Conservation (phyloP, 2,797 vertebrate genomes). For the Cyclura pinguis region DNA sequence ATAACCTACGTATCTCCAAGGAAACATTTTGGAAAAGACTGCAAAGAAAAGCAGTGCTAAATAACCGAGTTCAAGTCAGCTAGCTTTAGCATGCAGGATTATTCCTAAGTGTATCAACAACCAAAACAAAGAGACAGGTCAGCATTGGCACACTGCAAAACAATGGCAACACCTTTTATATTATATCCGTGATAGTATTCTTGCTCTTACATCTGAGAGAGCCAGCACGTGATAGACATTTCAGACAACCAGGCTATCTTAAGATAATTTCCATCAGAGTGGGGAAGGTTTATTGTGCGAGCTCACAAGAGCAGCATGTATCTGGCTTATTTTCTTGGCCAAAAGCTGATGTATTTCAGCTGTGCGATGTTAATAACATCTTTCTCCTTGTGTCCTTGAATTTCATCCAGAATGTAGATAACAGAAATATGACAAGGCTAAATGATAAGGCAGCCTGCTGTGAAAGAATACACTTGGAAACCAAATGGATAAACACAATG, state of each 20-base stretch:
- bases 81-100: background rate
- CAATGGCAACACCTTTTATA: background rate
- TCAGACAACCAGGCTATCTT: background rate
- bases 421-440: background rate
- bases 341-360: background rate
- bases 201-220: background rate
- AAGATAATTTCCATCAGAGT: background rate
- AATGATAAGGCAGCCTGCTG: slow-evolving; percentile 9
- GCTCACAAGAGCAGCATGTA: background rate
- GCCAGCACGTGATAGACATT: background rate
- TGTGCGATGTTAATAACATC: background rate
- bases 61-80: background rate
- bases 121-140: background rate
- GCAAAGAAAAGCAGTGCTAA: background rate
- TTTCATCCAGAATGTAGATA: slow-evolving; percentile 11
- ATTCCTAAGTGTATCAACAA: too few relatives aligned
- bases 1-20: background rate
- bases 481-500: background rate
- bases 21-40: background rate
- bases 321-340: background rate
- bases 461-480: slow-evolving; percentile 2
- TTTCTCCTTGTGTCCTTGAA: slow-evolving; percentile 13
- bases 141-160: background rate
- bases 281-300: background rate
- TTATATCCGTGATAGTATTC: background rate